Conservation (phyloP, 2,113 vertebrate species). For the Platichthys flesus region DNA sequence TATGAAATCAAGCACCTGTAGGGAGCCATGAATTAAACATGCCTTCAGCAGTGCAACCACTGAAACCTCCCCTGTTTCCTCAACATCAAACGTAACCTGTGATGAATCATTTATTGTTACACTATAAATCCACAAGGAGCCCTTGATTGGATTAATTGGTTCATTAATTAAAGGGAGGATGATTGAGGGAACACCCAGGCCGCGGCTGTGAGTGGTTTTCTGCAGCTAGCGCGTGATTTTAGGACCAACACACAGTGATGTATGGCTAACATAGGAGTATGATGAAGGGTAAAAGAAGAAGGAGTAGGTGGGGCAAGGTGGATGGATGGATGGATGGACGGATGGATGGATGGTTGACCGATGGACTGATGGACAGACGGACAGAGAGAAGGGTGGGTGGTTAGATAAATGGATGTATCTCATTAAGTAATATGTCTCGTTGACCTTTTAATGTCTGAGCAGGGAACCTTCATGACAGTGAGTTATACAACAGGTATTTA, state of each 20-base stretch:
- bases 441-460: slow-evolving; percentile 6
- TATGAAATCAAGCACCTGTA: slow-evolving; percentile 30
- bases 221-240: not conserved
- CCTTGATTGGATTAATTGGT: slow-evolving; percentile 66
- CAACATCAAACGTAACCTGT: slow-evolving; percentile 48
- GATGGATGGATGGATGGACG: too few species aligned
- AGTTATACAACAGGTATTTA: not conserved
- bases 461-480: not conserved
- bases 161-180: slow-evolving; percentile 60
- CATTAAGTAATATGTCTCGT: not conserved
- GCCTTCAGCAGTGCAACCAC: slow-evolving; percentile 15
- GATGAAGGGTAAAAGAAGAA: slow-evolving; percentile 10
- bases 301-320: not conserved
- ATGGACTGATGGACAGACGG: too few species aligned
- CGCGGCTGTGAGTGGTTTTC: not conserved
- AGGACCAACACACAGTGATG: not conserved
- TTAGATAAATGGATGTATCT: not conserved
- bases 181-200: slow-evolving; percentile 40
- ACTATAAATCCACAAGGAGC: slow-evolving; percentile 54
- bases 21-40: slow-evolving; percentile 60
- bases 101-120: slow-evolving; percentile 57
- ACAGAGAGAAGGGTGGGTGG: too few species aligned
- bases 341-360: too few species aligned
- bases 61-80: slow-evolving; percentile 49
- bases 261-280: not conserved